Evolutionary conservation across 2,797 vertebrate species (phyloP).

Genomic region (Silurus lanzhouensis): DNA sequence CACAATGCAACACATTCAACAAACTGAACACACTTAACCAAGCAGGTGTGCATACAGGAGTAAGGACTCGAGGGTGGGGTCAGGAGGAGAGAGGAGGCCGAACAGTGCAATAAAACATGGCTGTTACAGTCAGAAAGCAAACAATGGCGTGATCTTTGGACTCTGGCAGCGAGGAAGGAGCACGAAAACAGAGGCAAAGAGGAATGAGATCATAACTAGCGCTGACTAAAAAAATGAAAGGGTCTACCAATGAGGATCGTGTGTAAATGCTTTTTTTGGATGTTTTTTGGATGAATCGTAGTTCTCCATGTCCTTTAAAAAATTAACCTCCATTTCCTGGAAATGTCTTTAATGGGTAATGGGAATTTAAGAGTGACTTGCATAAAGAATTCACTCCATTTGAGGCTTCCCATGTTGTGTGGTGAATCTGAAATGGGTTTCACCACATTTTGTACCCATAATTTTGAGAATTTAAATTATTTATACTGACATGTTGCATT

Average conservation of each 20-base stretch:
- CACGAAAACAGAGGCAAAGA: not conserved
- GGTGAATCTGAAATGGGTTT: not conserved
- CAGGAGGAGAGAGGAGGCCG: not conserved
- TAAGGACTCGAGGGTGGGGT: not conserved
- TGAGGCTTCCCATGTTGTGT: not conserved
- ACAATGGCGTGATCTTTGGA: constrained; percentile 24
- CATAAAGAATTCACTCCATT: not conserved
- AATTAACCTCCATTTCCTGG: not conserved
- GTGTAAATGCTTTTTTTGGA: too few relatives aligned
- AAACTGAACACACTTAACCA: not conserved
- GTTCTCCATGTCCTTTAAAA: not conserved
- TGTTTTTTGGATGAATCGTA: too few relatives aligned
- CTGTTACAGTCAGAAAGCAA: constrained; percentile 17
- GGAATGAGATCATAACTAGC: not conserved
- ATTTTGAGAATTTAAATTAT: not conserved
- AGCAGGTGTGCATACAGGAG: constrained; percentile 24
- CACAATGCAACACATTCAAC: constrained; percentile 37
- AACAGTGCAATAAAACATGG: not conserved
- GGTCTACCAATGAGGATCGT: not conserved
- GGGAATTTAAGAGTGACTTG: not conserved
- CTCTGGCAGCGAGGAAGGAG: constrained; percentile 5
- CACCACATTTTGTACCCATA: not conserved
- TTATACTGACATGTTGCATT: not conserved
- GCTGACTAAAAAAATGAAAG: not conserved
- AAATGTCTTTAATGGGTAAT: not conserved